Base-by-base conservation (phyloP, 2,888 invertebrate genomes). In the Euplexia lucipara region DNA sequence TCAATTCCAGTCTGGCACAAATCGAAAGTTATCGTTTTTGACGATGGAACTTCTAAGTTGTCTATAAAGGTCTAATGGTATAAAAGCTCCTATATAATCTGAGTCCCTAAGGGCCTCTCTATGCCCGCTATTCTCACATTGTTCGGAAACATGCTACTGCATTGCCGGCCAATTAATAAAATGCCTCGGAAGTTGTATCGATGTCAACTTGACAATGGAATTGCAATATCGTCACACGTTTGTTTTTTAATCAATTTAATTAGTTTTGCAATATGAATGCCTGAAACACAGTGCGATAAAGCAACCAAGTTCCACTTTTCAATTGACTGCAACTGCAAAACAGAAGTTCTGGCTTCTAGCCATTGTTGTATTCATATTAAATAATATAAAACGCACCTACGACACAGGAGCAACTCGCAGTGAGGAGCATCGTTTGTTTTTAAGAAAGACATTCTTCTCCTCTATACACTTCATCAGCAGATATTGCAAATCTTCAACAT, bases 201-300 rank as follows among this genome's bases (percentile, higher is more conserved):
- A 62, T 41, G 48, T 48, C 32, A 44, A 67, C 39, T 39, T 61
- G 10, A 35, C 52, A 74, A 54, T 58, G 57, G 49, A 63, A 69
- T 54, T 49, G 35, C 63, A 58, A 58, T 63, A 63, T 51, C 30
- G 58, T 47, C 22, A 0, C 22, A 9, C 8, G 16, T 69, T 63
- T 54, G 45, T 62, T 73, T 75, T 71, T 58, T 42, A 45, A 63
- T 63, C 49, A 59, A 63, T 59, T 69, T 75, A 73, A 70, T 64
- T 70, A 63, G 34, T 3, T 41, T 18, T 20, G 39, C 54, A 30
- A n/a, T 58, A 20, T 45, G 6, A n/a, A 49, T 51, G 42, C 9
- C 35, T 16, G 37, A 41, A 35, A 9, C 67, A 72, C 12, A 20
- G 5, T 5, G 10, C 1, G 18, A 14, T 18, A 26, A 42, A 32